Evolutionary conservation across 2,797 vertebrate genomes (phyloP), one percentile per base, ranked within the genome.

Genomic region (Centropyge bicolor): DNA sequence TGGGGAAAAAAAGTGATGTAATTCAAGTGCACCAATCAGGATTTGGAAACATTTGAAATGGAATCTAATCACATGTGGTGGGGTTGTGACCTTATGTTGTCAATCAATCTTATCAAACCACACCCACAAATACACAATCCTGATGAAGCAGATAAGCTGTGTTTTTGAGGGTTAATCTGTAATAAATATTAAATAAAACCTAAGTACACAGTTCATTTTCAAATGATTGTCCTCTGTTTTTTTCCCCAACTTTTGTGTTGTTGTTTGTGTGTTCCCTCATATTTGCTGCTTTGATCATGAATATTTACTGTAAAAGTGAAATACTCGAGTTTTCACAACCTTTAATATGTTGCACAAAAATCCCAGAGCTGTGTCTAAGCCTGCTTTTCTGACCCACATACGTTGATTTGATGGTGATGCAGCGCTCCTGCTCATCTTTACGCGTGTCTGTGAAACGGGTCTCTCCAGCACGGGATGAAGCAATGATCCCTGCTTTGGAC

Each of bases 331-430:
- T 63, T 49, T 68, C 10, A 19, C 19, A 9, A 38, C 27, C 4
- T 74, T 40, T 36, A 54, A 67, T 38, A 24, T 11, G n/a, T 17
- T 62, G 56, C 19, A 41, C 54, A 49, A 49, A 59, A 49, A 65
- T 19, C 59, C 73, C 8, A 10, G 48, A 57, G 41, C 54, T 51
- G 22, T 62, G 8, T 61, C n/a, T 46, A 6, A 59, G 27, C 64
- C 36, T 6, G 3, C 16, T 27, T 67, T 40, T 64, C 14, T 57
- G 56, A 65, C 36, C 17, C 67, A 93, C 97, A 93, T 90, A 99
- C 98, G 97, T 99, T 9, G 98, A 99, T 77, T 99, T 99, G 91
- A 99, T 99, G 89, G 98, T 99, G 91, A 99, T 99, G 88, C 98
- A 99, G 8, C 97, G 96, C 35, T 99, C 98, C 94, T 99, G 98